Percentiles rank a stretch among this genome's conserved stretches.
Conservation (phyloP, 2,888 invertebrate genomes). For the Sisyra nigra region DNA sequence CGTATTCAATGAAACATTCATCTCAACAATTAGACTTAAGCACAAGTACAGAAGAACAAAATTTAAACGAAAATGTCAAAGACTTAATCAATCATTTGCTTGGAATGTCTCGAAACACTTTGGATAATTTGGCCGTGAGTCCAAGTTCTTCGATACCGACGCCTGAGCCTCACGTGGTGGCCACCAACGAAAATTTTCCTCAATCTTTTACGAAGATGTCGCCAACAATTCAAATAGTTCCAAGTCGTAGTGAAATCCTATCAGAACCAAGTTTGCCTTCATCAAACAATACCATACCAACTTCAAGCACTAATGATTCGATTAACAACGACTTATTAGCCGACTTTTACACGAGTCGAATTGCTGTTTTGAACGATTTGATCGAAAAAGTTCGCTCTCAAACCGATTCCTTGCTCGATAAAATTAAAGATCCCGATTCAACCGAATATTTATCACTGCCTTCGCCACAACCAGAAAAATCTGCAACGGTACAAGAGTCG, state of each 20-base stretch:
- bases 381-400: too few relatives aligned
- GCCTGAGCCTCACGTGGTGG: slow-evolving; percentile 30
- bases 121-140: slow-evolving; percentile 31
- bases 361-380: too few relatives aligned
- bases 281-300: background rate
- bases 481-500: too few relatives aligned
- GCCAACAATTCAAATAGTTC: background rate
- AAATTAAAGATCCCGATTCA: too few relatives aligned
- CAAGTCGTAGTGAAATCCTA: background rate
- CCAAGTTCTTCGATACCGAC: slow-evolving; percentile 30
- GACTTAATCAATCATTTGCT: slow-evolving; percentile 32
- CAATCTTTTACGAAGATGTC: background rate
- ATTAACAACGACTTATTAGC: background rate
- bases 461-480: too few relatives aligned
- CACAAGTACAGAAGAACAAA: background rate
- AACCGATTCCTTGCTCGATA: too few relatives aligned
- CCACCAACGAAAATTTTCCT: slow-evolving; percentile 24
- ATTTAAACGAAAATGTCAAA: slow-evolving; percentile 24
- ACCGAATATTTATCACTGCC: too few relatives aligned
- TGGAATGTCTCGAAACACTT: slow-evolving; percentile 30
- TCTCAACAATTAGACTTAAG: too few relatives aligned
- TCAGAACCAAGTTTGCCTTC: background rate
- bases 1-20: too few relatives aligned
- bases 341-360: too few relatives aligned
- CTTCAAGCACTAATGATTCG: background rate